phyloP scores from a whole-genome alignment of 2,888 invertebrate genomes.

The Patella depressa region DNA sequence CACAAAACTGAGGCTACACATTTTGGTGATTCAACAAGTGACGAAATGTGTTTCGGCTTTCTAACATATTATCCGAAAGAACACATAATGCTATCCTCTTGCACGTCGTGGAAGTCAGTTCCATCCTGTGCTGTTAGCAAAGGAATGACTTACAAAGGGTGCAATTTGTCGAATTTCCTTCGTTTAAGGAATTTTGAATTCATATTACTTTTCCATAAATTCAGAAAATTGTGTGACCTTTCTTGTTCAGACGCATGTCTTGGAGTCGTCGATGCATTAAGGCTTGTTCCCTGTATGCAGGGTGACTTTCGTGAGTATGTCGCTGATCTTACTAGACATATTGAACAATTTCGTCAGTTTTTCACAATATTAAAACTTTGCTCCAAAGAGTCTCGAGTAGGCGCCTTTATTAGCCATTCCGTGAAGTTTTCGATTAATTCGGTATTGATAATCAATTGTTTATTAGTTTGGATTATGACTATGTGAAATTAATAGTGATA shows the following conservation, averaged over 20 bases:
- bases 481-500: too few relatives aligned
- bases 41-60: constrained; percentile 53
- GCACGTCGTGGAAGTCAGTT: constrained; percentile 44
- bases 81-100: constrained; percentile 34
- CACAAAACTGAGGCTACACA: constrained; percentile 29
- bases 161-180: constrained; percentile 1
- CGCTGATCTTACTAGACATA: neutral
- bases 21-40: constrained; percentile 42
- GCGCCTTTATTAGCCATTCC: too few relatives aligned
- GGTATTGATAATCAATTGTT: too few relatives aligned
- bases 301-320: constrained; percentile 45
- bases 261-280: constrained; percentile 29
- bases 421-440: too few relatives aligned
- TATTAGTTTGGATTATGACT: too few relatives aligned
- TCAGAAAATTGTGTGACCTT: neutral
- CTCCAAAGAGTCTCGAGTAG: neutral
- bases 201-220: constrained; percentile 4
- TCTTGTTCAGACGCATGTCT: constrained; percentile 38
- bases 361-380: neutral
- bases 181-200: constrained; percentile 5
- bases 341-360: neutral
- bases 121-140: constrained; percentile 17
- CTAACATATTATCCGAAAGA: constrained; percentile 44
- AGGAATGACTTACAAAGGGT: neutral
- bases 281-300: constrained; percentile 40